Evolutionary conservation across 2,888 invertebrate species (phyloP), one percentile per base, ranked within the genome.

Genomic region (Serripes groenlandicus): DNA sequence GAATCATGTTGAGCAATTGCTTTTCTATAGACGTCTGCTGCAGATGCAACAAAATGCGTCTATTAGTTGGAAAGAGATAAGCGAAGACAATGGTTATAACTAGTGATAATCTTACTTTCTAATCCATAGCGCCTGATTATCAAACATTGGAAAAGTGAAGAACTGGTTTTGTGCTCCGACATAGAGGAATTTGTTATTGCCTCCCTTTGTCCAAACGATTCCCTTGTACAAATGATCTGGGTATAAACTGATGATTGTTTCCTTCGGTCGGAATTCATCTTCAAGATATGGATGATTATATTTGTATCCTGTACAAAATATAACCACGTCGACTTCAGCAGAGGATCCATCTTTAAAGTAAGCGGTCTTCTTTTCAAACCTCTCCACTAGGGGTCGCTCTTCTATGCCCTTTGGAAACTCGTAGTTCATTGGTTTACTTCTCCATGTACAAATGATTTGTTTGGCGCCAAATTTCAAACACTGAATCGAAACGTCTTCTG

Each of bases 131-230:
- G 75, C 82, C 42, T 82, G 77, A 5, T 49, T 66, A 11, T 87
- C 84, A 76, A 87, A 87, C 86, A 87, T 81, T 5, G 82, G 70
- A 56, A 78, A 84, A 0, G 75, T 75, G 73, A 73, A 84, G 62
- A 70, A 82, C 52, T 84, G 84, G 64, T 87, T 72, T 23, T 83
- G 78, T 1, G 56, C 49, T 3, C 85, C 81, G 5, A 85, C 9
- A 34, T 85, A 85, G 30, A 87, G 66, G 32, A 87, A 23, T 34
- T 78, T 84, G 69, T 76, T 73, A 56, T 75, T 76, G 0, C 82
- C 87, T 3, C 78, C 81, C 23, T 75, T 54, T 0, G 76, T 30
- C 80, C 81, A 82, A 4, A 83, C 21, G 3, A 49, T 68, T 0
- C 80, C 83, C 52, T 83, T 83, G 77, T 83, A 83, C 11, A 83